Base-by-base conservation (phyloP, 2,888 invertebrate genomes). In the Agonopterix alstromeriana region DNA sequence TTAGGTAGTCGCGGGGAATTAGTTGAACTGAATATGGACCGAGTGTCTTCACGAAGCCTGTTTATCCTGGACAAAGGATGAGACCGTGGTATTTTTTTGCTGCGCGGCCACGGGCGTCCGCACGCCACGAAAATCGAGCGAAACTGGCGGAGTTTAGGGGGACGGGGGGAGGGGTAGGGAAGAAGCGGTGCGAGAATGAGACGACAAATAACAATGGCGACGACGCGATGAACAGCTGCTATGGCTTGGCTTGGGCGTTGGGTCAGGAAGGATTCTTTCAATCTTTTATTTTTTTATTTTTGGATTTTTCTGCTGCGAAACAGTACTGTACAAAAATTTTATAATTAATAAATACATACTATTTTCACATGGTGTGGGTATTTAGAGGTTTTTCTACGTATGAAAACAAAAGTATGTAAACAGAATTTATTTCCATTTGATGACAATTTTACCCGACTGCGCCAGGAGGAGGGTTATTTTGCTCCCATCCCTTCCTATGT, bases 1-100 rank as follows among this genome's bases (percentile, higher is more conserved):
- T 27, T 27, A 27, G 27, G 5, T 5, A 27, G 27, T 27, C 27
- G 27, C 27, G 27, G 4, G 38, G 38, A 38, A 10, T 36, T 5
- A 3, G 10, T 38, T 38, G 10, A n/a, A n/a, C 10, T 38, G 38
- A 38, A 38, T n/a, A 10, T n/a, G 46, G 51, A 60, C 58, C 63
- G 65, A 58, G 63, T 65, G 55, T 61, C 62, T 54, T 61, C 61
- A 64, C 63, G 55, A 57, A 53, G 56, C 56, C 54, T 57, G 64
- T 66, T 72, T 73, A 75, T 76, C 74, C 70, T 78, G 80, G 75
- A 88, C 88, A 88, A 88, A 88, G 83, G 77, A 81, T 77, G 66
- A 80, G 63, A 77, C 82, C 81, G 85, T 77, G 67, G 70, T 70
- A 70, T 73, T 68, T 76, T 10, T 10, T 35, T 11, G 17, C n/a